These are phyloP conservation scores for Xiphophorus maculatus DNA, from an alignment of 2,113 vertebrate genomes.

Conservation along the genomic window DNA sequence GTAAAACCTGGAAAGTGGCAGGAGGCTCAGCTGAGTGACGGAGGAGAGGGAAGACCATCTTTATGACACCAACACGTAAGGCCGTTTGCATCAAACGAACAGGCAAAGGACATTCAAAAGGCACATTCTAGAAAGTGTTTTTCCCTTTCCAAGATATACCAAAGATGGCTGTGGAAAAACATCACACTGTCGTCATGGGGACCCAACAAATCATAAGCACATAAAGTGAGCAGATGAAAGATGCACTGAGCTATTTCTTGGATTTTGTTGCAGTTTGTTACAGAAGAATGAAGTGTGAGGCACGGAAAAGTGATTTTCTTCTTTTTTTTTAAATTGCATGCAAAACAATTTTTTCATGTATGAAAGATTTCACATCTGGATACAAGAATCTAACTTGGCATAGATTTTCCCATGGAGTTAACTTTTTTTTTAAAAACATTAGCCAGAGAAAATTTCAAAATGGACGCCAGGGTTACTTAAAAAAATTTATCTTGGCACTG, in stretches of 20 bases:
- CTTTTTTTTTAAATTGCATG: not conserved
- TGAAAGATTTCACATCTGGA: no score
- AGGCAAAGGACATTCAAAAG: slow-evolving; percentile 23
- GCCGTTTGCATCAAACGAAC: slow-evolving; percentile 42
- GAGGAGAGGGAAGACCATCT: slow-evolving; percentile 16
- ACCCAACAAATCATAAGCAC: slow-evolving; percentile 26
- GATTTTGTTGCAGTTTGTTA: not conserved
- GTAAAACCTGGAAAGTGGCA: slow-evolving; percentile 65
- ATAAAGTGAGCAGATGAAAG: slow-evolving; percentile 11
- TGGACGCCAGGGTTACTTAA: no score
- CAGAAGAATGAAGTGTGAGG: not conserved
- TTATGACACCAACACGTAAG: slow-evolving; percentile 38
- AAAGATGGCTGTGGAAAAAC: slow-evolving; percentile 25
- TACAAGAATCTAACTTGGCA: no score
- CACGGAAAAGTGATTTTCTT: not conserved
- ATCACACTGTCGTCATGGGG: slow-evolving; percentile 47
- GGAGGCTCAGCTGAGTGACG: slow-evolving; percentile 34
- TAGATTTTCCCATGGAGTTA: no score
- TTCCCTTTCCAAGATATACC: slow-evolving; percentile 8
- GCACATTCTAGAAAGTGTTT: slow-evolving; percentile 17
- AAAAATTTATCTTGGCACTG: no score
- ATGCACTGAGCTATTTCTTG: slow-evolving; percentile 13
- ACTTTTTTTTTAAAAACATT: no score
- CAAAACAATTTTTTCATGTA: not conserved
- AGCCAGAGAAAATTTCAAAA: no score